Conservation (phyloP, 2,797 vertebrate species). For the Melanogrammus aeglefinus region DNA sequence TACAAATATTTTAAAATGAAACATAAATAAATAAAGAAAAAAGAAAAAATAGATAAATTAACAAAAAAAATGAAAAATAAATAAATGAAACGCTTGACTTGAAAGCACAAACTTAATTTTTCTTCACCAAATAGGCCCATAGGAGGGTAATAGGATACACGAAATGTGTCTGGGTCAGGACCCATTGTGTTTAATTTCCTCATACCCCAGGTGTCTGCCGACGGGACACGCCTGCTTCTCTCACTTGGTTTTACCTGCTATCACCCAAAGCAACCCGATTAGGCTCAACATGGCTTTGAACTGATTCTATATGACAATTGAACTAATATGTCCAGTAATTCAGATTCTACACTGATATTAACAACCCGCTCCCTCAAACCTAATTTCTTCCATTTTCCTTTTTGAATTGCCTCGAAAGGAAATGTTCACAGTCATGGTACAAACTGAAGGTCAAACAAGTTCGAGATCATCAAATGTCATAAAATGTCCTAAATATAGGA, state of each 20-base stretch:
- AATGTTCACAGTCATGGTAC: neutral
- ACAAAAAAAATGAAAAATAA: neutral
- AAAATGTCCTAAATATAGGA: neutral
- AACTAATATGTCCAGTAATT: neutral
- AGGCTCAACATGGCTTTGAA: neutral
- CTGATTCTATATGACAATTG: neutral
- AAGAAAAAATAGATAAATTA: neutral
- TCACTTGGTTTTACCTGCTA: neutral
- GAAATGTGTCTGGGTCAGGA: too few relatives aligned
- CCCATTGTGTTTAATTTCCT: slow-evolving; percentile 34
- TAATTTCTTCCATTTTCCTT: neutral
- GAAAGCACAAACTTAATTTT: too few relatives aligned
- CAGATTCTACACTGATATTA: neutral
- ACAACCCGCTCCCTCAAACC: too few relatives aligned
- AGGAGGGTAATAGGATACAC: too few relatives aligned
- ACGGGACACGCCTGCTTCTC: neutral
- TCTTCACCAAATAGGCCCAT: too few relatives aligned
- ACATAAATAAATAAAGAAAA: neutral
- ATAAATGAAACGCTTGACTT: too few relatives aligned
- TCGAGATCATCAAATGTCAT: neutral
- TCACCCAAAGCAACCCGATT: neutral
- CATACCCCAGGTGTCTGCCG: slow-evolving; percentile 2
- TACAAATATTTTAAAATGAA: neutral
- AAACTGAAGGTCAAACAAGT: neutral
- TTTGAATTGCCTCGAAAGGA: neutral